A percentile compares a stretch with the other conserved stretches of the same genome.
phyloP scores from a whole-genome alignment of 2,797 vertebrate species.

The Champsocephalus esox region DNA sequence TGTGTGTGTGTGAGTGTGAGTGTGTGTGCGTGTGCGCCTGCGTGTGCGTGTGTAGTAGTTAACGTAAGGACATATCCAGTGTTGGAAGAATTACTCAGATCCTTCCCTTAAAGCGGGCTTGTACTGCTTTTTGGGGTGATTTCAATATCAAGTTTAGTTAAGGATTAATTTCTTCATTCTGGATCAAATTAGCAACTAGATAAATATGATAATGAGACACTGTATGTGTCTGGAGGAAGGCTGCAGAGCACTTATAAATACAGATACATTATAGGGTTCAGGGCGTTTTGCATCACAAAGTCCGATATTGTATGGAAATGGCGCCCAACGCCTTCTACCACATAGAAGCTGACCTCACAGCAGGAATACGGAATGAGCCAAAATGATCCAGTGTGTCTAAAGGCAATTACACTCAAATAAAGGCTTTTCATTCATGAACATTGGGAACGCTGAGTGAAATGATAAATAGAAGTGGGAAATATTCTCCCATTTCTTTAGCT shows the following conservation, averaged over 20 bases:
- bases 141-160: too few species aligned
- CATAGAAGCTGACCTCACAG: neutral
- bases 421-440: neutral
- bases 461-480: neutral
- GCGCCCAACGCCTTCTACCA: constrained; percentile 1
- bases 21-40: too few species aligned
- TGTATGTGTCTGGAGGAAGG: too few species aligned
- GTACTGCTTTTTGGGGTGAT: too few species aligned
- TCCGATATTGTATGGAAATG: constrained; percentile 16
- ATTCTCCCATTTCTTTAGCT: neutral
- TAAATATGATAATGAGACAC: neutral
- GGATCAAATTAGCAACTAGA: neutral
- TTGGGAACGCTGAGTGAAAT: constrained; percentile 5
- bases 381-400: neutral
- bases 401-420: constrained; percentile 3
- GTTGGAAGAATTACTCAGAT: too few species aligned
- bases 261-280: too few species aligned
- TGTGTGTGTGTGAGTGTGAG: too few species aligned
- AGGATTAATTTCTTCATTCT: neutral
- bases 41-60: too few species aligned
- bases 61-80: too few species aligned
- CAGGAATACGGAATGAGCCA: too few species aligned
- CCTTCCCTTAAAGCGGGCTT: too few species aligned
- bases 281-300: neutral
- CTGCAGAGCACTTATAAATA: too few species aligned